Percentiles rank a stretch among this genome's conserved stretches.
These are phyloP conservation scores for Ditula angustiorana DNA, from an alignment of 2,888 invertebrate genomes.

Conservation along the genomic window DNA sequence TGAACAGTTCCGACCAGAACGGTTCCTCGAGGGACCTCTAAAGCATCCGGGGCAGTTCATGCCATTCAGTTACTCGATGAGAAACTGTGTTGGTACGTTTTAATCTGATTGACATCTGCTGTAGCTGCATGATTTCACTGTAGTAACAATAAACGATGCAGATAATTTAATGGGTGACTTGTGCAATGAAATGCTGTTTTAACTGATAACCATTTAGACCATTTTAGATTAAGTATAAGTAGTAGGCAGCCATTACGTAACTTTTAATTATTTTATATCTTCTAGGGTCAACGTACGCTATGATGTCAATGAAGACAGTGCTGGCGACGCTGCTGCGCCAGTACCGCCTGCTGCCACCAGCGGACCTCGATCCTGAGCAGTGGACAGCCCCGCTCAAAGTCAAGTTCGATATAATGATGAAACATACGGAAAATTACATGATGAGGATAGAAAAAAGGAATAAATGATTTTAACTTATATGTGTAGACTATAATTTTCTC, in stretches of 20 bases:
- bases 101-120: too few species aligned
- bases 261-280: too few species aligned
- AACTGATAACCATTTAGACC: too few species aligned
- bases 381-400: conserved; percentile 42
- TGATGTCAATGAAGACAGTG: conserved; percentile 53
- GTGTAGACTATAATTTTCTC: too few species aligned
- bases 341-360: conserved; percentile 46
- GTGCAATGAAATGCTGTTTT: too few species aligned
- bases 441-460: conserved; percentile 46
- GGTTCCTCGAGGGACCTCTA: conserved; percentile 33
- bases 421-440: conserved; percentile 48
- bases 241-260: too few species aligned
- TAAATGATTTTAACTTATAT: too few species aligned
- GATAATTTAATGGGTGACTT: too few species aligned
- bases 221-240: too few species aligned
- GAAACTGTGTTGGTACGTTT: conserved; percentile 41
- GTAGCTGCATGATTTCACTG: too few species aligned
- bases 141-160: too few species aligned
- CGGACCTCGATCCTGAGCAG: background rate
- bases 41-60: conserved; percentile 36
- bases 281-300: conserved; percentile 52
- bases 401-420: conserved; percentile 55
- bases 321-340: conserved; percentile 50
- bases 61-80: conserved; percentile 38
- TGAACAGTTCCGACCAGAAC: conserved; percentile 40